phyloP scores from a whole-genome alignment of 2,888 invertebrate genomes.

The Lasioglossum figueresi region DNA sequence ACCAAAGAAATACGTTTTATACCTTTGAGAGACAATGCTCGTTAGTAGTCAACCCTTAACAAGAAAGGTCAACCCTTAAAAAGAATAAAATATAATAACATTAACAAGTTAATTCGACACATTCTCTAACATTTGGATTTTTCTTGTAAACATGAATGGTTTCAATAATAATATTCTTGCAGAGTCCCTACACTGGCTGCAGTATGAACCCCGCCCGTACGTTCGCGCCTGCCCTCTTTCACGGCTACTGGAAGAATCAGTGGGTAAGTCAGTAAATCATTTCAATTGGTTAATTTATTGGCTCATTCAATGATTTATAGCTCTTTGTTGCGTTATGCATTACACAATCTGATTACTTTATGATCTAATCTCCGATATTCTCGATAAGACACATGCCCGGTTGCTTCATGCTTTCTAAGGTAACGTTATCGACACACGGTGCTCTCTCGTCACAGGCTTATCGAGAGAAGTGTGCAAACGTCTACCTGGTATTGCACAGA shows the following conservation, averaged over 20 bases:
- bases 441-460: constrained; percentile 4
- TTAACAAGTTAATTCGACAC: background rate
- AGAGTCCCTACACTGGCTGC: constrained; percentile 90
- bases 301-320: constrained; percentile 11
- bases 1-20: too few relatives aligned
- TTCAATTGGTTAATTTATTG: constrained; percentile 22
- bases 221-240: constrained; percentile 89
- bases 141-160: background rate
- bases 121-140: background rate
- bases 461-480: constrained; percentile 41
- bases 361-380: constrained; percentile 18
- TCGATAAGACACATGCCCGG: constrained; percentile 31
- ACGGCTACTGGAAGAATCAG: constrained; percentile 87
- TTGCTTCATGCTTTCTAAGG: background rate
- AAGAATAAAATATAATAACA: background rate
- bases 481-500: constrained; percentile 20
- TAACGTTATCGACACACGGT: constrained; percentile 20
- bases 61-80: background rate
- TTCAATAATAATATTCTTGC: background rate
- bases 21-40: too few relatives aligned
- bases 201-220: constrained; percentile 90
- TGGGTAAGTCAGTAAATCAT: constrained; percentile 85
- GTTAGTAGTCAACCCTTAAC: too few relatives aligned
- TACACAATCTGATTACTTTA: constrained; percentile 19
- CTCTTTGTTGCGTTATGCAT: background rate